A percentile compares a stretch with the other conserved stretches of the same genome.
phyloP scores from a whole-genome alignment of 64 coral and sea anemone species.

The Porites lutea region DNA sequence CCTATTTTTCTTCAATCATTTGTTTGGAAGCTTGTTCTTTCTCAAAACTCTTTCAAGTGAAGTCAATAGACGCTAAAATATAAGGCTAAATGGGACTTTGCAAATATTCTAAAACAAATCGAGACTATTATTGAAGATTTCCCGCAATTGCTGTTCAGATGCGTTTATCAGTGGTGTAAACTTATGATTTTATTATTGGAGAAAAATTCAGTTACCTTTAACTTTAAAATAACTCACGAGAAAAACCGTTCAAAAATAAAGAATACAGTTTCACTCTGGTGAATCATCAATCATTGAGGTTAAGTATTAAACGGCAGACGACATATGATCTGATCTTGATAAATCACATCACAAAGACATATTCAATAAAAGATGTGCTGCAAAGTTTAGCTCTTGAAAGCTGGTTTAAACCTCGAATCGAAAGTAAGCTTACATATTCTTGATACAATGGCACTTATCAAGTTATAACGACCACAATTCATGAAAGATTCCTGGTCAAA shows the following conservation, averaged over 20 bases:
- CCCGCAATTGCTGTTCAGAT: no score
- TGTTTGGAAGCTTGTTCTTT: no score
- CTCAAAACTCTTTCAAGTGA: no score
- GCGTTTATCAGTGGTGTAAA: no score
- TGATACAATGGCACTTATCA: neutral
- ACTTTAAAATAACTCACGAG: no score
- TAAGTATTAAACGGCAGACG: neutral
- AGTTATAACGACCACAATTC: neutral
- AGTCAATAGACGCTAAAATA: no score
- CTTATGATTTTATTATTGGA: no score
- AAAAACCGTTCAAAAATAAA: neutral
- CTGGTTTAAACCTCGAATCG: neutral
- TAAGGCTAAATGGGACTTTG: no score
- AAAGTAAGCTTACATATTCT: neutral
- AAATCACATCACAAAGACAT: neutral
- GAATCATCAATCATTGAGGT: neutral
- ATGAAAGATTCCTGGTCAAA: neutral
- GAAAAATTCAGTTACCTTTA: no score
- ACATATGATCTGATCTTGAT: constrained; percentile 21
- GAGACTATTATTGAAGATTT: no score
- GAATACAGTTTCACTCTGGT: neutral
- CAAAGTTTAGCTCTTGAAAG: neutral
- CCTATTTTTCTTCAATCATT: no score
- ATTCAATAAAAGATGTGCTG: neutral
- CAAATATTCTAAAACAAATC: no score